Base-by-base conservation (phyloP, 2,888 invertebrate species). In the Eulithis testata region DNA sequence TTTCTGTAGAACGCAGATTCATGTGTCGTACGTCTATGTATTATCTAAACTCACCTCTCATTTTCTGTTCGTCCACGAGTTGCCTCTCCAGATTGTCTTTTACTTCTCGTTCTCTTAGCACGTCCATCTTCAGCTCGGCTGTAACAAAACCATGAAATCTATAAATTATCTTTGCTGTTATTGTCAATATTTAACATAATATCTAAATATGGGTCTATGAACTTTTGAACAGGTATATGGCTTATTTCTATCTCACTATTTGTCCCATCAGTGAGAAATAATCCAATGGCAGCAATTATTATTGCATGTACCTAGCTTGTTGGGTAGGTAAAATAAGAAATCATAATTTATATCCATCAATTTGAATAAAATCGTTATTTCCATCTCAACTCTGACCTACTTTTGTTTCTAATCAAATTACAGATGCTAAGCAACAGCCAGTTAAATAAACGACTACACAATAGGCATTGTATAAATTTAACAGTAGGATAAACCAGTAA, bases 61-160 rank as follows among this genome's bases (percentile, higher is more conserved):
- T 95, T 95, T 98, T 98, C 93, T 98, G 97, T 91, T 99, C 98
- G 85, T 98, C 98, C 77, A 96, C 94, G 70, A 99, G 95, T 93
- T 98, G 98, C 89, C 98, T 96, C 93, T 99, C 98, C 83, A 98
- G 91, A 83, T 97, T 98, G 93, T 98, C 98, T 93, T 98, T 97
- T 69, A 97, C 96, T 94, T 98, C 98, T 81, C 98, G 94, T 93
- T 99, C 98, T 81, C 98, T 95, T 74, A 98, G 94, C 70, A 98
- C 96, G 91, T 98, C 98, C 97, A 98, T 98, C 93, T 98, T 98
- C 78, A 99, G 94, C 94, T 99, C 98, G 86, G 98, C 99, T 99
- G 95, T 63, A 95, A 95, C 86, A 63, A 63, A 56, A 50, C 8
- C 40, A 9, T 53, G 37, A 52, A 36, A 51, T 47, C 4, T 9